These are phyloP conservation scores for Amblyopsis rosae DNA, from an alignment of 2,113 vertebrate genomes.

Conservation along the genomic window DNA sequence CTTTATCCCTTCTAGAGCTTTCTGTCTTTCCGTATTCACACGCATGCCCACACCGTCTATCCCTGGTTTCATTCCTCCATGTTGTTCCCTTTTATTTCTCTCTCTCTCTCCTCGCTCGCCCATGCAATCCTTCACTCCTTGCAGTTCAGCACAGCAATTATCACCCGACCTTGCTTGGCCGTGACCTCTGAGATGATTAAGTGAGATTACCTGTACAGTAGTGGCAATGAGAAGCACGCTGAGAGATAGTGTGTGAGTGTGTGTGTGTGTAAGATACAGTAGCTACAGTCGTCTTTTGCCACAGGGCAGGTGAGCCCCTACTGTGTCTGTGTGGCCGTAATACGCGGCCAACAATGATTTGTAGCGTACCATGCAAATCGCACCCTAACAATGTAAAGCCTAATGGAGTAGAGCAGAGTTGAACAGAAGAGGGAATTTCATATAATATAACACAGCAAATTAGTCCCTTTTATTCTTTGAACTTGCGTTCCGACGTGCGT, in stretches of 20 bases:
- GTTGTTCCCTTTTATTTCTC: constrained; percentile 21
- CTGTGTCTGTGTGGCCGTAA: constrained; percentile 53
- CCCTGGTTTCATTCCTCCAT: neutral
- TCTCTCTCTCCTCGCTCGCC: constrained; percentile 9
- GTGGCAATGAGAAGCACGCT: constrained; percentile 60
- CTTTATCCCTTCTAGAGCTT: neutral
- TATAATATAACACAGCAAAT: constrained; percentile 10
- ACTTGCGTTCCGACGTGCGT: neutral
- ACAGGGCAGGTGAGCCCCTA: constrained; percentile 67
- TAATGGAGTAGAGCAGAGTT: constrained; percentile 31
- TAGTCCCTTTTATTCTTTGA: neutral
- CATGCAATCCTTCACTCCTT: constrained; percentile 60
- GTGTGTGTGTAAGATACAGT: constrained; percentile 34
- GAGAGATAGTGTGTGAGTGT: constrained; percentile 44
- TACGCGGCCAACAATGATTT: constrained; percentile 54
- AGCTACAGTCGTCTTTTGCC: constrained; percentile 60
- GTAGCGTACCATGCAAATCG: constrained; percentile 38
- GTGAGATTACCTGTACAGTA: constrained; percentile 73
- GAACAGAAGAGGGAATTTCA: neutral
- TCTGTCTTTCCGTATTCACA: neutral
- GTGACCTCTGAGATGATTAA: constrained; percentile 79
- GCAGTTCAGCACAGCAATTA: constrained; percentile 74
- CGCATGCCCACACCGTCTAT: neutral
- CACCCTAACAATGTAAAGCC: constrained; percentile 29
- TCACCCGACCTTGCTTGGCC: constrained; percentile 61